Evolutionary conservation across 2,797 vertebrate genomes (phyloP).

Genomic region (Artibeus lituratus): DNA sequence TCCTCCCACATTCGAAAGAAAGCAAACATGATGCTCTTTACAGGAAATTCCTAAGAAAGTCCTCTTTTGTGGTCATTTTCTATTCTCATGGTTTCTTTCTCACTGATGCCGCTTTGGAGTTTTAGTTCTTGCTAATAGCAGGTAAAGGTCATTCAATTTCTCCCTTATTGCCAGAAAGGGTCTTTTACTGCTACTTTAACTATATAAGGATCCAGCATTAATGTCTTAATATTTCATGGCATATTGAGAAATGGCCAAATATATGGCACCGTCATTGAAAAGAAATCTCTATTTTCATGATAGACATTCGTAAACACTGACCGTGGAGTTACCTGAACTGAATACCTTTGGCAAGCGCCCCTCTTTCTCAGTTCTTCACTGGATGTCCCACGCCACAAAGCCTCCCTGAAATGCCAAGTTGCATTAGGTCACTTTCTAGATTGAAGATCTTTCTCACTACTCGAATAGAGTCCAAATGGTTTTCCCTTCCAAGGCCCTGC

Average conservation of each 20-base stretch:
- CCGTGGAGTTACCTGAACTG: background rate
- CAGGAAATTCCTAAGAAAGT: conserved; percentile 37
- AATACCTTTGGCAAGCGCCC: background rate
- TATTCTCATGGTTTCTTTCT: background rate
- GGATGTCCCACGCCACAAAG: background rate
- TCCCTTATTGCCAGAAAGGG: background rate
- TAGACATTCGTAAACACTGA: background rate
- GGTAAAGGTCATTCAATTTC: background rate
- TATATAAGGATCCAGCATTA: background rate
- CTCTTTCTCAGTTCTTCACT: background rate
- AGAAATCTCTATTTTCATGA: background rate
- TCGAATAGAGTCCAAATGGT: background rate
- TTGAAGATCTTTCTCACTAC: background rate
- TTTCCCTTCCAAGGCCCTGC: background rate
- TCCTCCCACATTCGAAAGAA: conserved; percentile 48
- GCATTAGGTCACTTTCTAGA: background rate
- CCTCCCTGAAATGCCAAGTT: background rate
- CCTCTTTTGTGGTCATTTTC: conserved; percentile 7
- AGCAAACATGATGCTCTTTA: conserved; percentile 16
- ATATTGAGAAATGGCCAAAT: background rate
- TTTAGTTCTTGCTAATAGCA: background rate
- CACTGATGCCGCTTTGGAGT: background rate
- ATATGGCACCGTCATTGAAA: background rate
- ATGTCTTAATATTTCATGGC: background rate
- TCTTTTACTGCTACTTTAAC: background rate